Conservation (phyloP, 1,140 invertebrate genomes). For the Drosophila quadrilineata region DNA sequence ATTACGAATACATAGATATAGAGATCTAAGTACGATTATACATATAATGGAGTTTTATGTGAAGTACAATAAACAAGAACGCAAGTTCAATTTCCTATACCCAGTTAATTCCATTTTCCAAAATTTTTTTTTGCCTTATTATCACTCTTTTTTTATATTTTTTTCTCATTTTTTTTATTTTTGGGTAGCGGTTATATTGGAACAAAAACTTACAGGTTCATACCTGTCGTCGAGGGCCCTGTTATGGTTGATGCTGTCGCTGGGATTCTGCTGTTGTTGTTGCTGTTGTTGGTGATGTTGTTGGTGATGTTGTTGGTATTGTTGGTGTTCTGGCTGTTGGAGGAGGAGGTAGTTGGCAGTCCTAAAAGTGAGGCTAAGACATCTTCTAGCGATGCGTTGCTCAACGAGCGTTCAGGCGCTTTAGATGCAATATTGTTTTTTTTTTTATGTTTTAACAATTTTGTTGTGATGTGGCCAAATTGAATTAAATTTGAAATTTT, state of each 20-base stretch:
- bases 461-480: slow-evolving; percentile 24
- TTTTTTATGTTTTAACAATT: slow-evolving; percentile 22
- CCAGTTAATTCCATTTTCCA: slow-evolving; percentile 30
- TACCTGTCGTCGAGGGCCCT: slow-evolving; percentile 79
- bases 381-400: slow-evolving; percentile 94
- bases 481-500: slow-evolving; percentile 13
- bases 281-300: slow-evolving; percentile 28
- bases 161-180: slow-evolving; percentile 16
- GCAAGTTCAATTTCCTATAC: slow-evolving; percentile 42
- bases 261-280: slow-evolving; percentile 48
- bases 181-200: slow-evolving; percentile 52
- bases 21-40: slow-evolving; percentile 16
- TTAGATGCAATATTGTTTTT: slow-evolving; percentile 28
- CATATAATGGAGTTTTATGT: slow-evolving; percentile 30
- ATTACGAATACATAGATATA: slow-evolving; percentile 5
- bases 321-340: slow-evolving; percentile 58
- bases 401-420: slow-evolving; percentile 84
- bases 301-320: no score
- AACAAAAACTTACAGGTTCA: slow-evolving; percentile 87
- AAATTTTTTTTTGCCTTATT: slow-evolving; percentile 24
- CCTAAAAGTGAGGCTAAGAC: slow-evolving; percentile 94
- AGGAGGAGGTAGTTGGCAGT: slow-evolving; percentile 83
- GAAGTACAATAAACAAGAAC: slow-evolving; percentile 58
- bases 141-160: slow-evolving; percentile 7
- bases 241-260: slow-evolving; percentile 38